Evolutionary conservation across 2,113 vertebrate species (phyloP).

Genomic region (Saimiri boliviensis): DNA sequence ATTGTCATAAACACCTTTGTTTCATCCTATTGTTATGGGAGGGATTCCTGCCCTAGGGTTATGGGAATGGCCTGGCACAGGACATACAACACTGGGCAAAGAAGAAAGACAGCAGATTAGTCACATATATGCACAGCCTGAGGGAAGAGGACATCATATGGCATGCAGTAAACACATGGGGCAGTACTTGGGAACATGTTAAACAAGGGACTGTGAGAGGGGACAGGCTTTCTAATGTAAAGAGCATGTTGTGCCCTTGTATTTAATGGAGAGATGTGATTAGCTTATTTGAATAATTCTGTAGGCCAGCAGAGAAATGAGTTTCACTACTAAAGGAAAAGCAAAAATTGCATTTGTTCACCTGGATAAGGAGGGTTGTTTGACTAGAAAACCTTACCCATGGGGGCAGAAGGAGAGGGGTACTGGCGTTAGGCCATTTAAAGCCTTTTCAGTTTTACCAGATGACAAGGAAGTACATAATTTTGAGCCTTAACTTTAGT

Average conservation of each 20-base stretch:
- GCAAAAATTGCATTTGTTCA: fast-evolving
- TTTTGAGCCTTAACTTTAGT: neutral
- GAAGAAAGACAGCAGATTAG: neutral
- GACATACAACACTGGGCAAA: neutral
- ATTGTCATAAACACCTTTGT: neutral
- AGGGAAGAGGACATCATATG: fast-evolving
- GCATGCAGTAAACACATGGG: no score
- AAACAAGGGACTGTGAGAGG: neutral
- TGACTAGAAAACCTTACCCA: no score
- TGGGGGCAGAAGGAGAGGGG: neutral
- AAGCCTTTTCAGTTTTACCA: neutral
- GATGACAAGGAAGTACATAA: neutral
- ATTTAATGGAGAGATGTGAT: neutral
- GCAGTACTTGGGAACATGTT: neutral
- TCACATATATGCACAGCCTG: neutral
- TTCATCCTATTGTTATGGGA: neutral
- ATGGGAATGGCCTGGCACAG: no score
- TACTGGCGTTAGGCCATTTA: neutral
- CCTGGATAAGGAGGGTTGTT: neutral
- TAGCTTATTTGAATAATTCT: neutral
- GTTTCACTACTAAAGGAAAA: fast-evolving
- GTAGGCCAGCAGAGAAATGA: neutral
- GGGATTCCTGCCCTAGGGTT: neutral
- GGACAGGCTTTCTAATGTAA: no score
- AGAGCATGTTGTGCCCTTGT: fast-evolving